Conservation (phyloP, 2,113 vertebrate genomes). For the Puffinus mauretanicus region DNA sequence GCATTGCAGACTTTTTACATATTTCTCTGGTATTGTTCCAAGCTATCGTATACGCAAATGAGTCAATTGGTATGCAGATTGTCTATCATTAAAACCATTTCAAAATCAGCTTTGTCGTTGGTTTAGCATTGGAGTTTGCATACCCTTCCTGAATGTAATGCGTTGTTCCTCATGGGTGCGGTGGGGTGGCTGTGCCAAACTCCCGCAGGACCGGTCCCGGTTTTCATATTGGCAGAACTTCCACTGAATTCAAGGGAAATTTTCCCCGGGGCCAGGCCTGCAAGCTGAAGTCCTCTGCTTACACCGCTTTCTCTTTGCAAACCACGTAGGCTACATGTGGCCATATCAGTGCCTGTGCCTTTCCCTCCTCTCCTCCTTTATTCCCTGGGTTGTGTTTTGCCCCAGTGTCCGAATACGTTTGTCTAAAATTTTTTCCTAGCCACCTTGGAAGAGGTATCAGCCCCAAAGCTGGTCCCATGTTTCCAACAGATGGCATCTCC, state of each 20-base stretch:
- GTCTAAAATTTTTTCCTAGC: not conserved
- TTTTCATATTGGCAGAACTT: not conserved
- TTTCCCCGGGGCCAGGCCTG: not conserved
- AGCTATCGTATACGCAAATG: constrained; percentile 56
- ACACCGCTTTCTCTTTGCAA: not conserved
- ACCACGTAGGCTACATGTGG: accelerated
- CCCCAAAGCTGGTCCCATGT: not conserved
- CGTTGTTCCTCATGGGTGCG: not conserved
- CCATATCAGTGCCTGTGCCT: accelerated
- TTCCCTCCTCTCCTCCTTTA: not conserved
- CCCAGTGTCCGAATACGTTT: not conserved
- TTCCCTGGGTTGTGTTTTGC: not conserved
- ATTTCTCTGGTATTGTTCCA: constrained; percentile 73
- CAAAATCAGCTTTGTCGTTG: constrained; percentile 72
- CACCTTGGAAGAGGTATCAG: not conserved
- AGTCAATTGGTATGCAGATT: constrained; percentile 78
- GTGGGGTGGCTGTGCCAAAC: not conserved
- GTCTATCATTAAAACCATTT: constrained; percentile 73
- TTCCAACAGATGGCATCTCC: not conserved
- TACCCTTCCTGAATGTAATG: constrained; percentile 53
- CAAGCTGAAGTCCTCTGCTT: not conserved
- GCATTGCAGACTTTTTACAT: constrained; percentile 68
- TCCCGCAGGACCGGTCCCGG: not conserved
- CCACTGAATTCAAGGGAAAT: not conserved
- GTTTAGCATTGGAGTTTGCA: constrained; percentile 47